Evolutionary conservation across 23 tunicate species (phyloP), one percentile per base, ranked within the genome.

Genomic region (Oikopleura dioica): DNA sequence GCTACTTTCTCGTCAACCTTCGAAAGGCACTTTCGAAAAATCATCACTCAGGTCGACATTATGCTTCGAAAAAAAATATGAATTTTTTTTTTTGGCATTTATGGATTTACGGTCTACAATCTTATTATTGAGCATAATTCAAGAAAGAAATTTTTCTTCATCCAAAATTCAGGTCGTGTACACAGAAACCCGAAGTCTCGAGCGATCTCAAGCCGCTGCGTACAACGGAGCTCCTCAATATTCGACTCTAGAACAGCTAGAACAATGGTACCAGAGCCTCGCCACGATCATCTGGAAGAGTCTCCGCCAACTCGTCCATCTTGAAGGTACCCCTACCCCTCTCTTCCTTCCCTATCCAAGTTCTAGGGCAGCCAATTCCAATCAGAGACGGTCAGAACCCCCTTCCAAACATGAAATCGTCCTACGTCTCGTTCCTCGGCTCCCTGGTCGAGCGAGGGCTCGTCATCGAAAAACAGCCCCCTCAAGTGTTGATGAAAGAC

Each of bases 401-500:
- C 2, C 33, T 63, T 2, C 33, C 72, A 21, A 63, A 28, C 33
- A 63, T 63, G 33, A 28, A 63, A 63, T 21, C 30, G 33, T 63
- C 72, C 2, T 63, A 21, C 26, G 33, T 63, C 72, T 24, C 30
- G 33, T 63, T 63, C 26, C 33, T 63, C 4, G 33, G 33, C 4
- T 24, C 72, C 16, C 2, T 63, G 30, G 72, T 63, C 30, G 33
- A 63, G 26, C 29, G 95, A 1, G 77, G 91, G 23, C 63, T 94
- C 30, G 83, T 94, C 31, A 83, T 94, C 12, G 99, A 94, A 38
- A 94, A 81, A 36, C 85, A 94, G 35, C 95, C 99, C n/a, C 88
- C 95, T 0, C 99, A 94, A 81, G 99, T 94, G 76, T 59, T 94
- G 37, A 94, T 94, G 99, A 94, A 94, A 75, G 99, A 94, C 37